A percentile compares a stretch with the other conserved stretches of the same genome.
Conservation (phyloP, 2,888 invertebrate genomes). For the Auanema sp. region DNA sequence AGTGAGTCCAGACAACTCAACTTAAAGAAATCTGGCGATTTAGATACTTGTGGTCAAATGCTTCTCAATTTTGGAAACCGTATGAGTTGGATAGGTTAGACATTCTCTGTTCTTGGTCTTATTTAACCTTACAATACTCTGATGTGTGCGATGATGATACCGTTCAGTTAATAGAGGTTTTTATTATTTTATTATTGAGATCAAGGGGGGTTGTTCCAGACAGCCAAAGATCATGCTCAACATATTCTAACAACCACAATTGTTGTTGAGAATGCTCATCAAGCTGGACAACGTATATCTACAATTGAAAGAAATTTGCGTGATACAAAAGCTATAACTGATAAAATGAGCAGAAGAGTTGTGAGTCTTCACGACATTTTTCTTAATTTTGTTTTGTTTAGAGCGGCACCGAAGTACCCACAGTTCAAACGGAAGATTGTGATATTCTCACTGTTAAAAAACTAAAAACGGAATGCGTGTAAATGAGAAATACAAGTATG, state of each 20-base stretch:
- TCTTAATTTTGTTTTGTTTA: not conserved
- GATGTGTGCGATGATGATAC: constrained; percentile 42
- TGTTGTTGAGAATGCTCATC: constrained; percentile 47
- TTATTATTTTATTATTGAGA: constrained; percentile 1
- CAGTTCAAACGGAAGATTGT: not conserved
- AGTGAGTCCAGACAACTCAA: no score
- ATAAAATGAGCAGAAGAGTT: constrained; percentile 28
- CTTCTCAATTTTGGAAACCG: constrained; percentile 41
- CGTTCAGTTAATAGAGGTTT: constrained; percentile 30
- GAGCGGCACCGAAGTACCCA: not conserved
- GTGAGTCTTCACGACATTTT: constrained; percentile 7
- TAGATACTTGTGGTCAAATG: constrained; percentile 46
- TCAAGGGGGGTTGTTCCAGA: constrained; percentile 18
- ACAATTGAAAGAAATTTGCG: constrained; percentile 45
- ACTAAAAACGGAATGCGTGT: not conserved
- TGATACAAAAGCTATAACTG: constrained; percentile 28
- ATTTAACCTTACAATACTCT: constrained; percentile 41
- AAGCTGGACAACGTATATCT: constrained; percentile 44
- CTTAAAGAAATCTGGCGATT: not conserved
- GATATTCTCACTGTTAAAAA: constrained; percentile 1
- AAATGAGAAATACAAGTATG: not conserved
- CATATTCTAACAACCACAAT: constrained; percentile 34
- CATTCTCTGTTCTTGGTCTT: constrained; percentile 46
- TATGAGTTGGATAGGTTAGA: constrained; percentile 45
- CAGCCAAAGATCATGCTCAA: constrained; percentile 28